Evolutionary conservation across 1,140 invertebrate genomes (phyloP).

Genomic region (Plectus sambesii): DNA sequence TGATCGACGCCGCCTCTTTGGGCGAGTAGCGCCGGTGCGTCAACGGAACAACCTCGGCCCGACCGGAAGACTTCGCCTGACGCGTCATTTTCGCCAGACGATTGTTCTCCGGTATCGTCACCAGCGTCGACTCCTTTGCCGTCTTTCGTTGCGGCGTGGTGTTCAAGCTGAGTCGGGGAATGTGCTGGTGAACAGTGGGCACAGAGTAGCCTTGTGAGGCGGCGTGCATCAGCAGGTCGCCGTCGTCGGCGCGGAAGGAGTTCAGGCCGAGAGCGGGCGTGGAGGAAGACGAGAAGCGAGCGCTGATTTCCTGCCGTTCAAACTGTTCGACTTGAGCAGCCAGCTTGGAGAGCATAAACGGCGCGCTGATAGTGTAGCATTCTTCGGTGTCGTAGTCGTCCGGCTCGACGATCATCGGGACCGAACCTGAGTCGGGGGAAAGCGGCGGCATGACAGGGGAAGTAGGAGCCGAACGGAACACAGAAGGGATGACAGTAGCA

Average conservation of each 20-base stretch:
- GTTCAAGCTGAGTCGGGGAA: slow-evolving; percentile 12
- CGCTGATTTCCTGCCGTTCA: no score
- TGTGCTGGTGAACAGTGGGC: slow-evolving; percentile 9
- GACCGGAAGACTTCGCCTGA: slow-evolving; percentile 18
- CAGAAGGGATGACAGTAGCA: no score
- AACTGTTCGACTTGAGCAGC: slow-evolving; percentile 25
- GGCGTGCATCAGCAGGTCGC: slow-evolving; percentile 10
- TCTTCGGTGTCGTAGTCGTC: no score
- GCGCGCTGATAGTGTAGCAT: no score
- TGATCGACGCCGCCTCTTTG: background rate
- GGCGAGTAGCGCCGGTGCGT: slow-evolving; percentile 16
- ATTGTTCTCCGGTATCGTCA: no score
- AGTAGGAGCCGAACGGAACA: no score
- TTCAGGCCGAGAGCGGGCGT: background rate
- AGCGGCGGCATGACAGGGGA: no score
- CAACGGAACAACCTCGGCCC: slow-evolving; percentile 1
- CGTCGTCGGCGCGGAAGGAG: background rate
- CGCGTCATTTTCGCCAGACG: no score
- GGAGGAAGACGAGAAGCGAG: slow-evolving; percentile 1
- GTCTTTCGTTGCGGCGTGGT: no score
- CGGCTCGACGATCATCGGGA: no score
- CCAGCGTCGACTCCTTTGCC: no score
- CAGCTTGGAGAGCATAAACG: slow-evolving; percentile 36
- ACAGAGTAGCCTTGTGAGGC: slow-evolving; percentile 12
- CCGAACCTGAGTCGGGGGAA: no score